These are phyloP conservation scores for Malurus cyaneus DNA, from an alignment of 2,113 vertebrate genomes.

Conservation along the genomic window DNA sequence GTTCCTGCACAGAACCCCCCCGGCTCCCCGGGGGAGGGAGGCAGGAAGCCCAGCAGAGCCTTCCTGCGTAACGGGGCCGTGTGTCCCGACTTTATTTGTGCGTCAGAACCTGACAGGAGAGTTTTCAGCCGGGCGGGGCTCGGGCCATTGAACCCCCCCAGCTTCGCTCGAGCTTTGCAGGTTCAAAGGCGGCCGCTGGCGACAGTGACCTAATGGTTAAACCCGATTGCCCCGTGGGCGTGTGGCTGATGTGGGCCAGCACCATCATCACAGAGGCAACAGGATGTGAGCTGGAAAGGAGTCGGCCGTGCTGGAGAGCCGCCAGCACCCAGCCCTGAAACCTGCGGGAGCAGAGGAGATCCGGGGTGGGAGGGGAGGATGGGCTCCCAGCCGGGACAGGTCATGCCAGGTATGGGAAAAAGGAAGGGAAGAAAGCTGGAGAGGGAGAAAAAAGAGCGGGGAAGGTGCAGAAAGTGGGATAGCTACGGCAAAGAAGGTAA, in stretches of 20 bases:
- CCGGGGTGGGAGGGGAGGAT: not conserved
- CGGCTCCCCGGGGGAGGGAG: not conserved
- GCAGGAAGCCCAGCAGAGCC: not conserved
- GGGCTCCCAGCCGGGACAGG: not conserved
- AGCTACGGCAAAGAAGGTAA: not conserved
- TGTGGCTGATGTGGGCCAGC: not conserved
- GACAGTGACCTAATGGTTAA: not conserved
- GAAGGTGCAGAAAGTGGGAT: not conserved
- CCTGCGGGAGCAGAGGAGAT: not conserved
- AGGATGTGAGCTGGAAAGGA: slow-evolving; percentile 59
- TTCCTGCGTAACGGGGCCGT: not conserved
- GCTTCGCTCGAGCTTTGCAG: not conserved
- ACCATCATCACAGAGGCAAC: not conserved
- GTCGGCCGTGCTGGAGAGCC: not conserved
- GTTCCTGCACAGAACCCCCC: not conserved
- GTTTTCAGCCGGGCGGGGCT: not conserved
- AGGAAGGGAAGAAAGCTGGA: not conserved
- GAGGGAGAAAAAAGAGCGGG: not conserved
- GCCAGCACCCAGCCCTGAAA: slow-evolving; percentile 48
- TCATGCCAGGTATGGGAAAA: not conserved
- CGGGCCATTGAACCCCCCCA: not conserved
- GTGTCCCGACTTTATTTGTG: not conserved
- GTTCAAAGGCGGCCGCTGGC: not conserved
- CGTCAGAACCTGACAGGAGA: not conserved
- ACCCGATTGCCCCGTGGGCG: not conserved